Evolutionary conservation across 2,113 vertebrate species (phyloP).

Genomic region (Apus apus): DNA sequence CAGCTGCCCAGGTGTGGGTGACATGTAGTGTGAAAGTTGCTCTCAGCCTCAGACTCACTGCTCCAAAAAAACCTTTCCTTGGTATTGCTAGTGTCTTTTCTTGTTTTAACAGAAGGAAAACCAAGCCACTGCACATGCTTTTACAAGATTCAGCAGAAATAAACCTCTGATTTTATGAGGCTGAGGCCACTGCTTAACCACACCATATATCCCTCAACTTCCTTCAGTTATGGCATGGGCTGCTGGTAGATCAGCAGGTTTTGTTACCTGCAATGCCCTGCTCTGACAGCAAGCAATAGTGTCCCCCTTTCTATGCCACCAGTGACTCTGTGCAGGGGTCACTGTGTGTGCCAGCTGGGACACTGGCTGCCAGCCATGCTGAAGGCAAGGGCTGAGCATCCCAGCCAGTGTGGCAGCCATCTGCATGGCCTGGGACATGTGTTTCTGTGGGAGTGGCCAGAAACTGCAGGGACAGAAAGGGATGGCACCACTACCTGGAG

Average conservation of each 20-base stretch:
- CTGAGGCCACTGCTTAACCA: neutral
- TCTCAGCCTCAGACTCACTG: neutral
- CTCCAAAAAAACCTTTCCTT: neutral
- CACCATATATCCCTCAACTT: neutral
- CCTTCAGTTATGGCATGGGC: neutral
- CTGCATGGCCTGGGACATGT: rapidly evolving
- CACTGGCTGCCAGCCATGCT: too few relatives aligned
- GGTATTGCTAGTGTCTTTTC: neutral
- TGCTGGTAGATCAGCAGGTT: neutral
- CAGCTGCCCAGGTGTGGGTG: neutral
- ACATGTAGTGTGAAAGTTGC: neutral
- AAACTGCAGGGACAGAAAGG: neutral
- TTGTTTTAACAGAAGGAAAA: neutral
- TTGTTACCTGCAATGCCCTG: neutral
- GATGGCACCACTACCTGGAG: rapidly evolving
- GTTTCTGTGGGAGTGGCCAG: neutral
- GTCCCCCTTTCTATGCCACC: neutral
- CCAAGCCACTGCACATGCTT: neutral
- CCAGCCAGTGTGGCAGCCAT: neutral
- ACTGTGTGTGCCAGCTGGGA: too few relatives aligned
- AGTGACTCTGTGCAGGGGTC: rapidly evolving
- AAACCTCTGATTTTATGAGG: neutral
- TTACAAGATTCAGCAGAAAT: neutral
- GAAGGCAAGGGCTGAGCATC: neutral
- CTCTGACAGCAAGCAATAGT: rapidly evolving